Conservation (phyloP, 2,797 vertebrate genomes). For the Hirundo rustica region DNA sequence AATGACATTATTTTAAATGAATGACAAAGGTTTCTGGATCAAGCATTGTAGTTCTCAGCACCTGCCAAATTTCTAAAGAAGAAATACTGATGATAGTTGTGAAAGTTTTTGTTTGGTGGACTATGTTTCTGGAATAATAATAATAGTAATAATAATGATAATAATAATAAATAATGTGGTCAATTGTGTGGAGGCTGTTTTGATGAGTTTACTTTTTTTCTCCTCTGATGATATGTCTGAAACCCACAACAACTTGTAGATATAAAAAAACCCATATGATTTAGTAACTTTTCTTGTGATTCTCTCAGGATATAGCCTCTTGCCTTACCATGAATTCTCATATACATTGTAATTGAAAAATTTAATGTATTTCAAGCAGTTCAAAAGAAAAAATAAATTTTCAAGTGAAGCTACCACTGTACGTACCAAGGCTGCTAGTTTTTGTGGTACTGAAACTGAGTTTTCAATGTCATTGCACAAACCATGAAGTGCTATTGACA, state of each 20-base stretch:
- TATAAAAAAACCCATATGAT: not conserved
- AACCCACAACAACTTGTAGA: not conserved
- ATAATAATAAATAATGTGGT: not conserved
- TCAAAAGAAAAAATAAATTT: not conserved
- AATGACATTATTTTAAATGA: not conserved
- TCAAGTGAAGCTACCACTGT: not conserved
- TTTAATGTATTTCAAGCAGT: not conserved
- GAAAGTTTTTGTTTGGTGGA: not conserved
- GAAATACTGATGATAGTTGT: not conserved
- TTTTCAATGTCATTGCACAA: not conserved
- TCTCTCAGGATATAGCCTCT: not conserved
- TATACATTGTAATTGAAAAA: not conserved
- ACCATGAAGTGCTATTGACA: not conserved
- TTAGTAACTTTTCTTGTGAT: not conserved
- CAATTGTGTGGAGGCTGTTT: not conserved
- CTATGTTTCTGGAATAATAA: not conserved
- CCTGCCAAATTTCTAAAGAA: not conserved
- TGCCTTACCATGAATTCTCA: not conserved
- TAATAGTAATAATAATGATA: no score
- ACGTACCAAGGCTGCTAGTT: not conserved
- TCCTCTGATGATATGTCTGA: not conserved
- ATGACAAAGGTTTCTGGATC: not conserved
- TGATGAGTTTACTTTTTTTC: fast-evolving
- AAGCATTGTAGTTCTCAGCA: not conserved
- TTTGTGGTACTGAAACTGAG: not conserved